Base-by-base conservation (phyloP, 2,888 invertebrate genomes). In the Leuctra nigra region DNA sequence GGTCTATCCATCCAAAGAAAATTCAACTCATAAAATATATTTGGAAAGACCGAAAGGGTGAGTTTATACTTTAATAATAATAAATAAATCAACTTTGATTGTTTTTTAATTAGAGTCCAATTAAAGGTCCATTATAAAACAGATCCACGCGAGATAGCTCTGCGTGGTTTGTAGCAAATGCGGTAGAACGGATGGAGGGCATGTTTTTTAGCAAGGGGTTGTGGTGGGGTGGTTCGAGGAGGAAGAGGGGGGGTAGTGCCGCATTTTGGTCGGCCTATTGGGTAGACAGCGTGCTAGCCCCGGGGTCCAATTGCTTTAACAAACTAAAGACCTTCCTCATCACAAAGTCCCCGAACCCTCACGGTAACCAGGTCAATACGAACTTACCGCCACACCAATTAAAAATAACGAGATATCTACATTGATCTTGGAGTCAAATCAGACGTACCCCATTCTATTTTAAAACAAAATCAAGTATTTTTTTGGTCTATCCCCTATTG, bases 1-100 rank as follows among this genome's bases (percentile, higher is more conserved):
- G n/a, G 60, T 60, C 13, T 54, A 60, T 18, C 60, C 60, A 6
- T 54, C 57, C 44, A 55, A 58, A 33, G 25, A 52, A 7, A 23
- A 55, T 18, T 41, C 46, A 14, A 46, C 50, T 20, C 35, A 33
- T 13, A 50, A 33, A 29, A 50, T 20, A 18, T 50, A 33, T 33
- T 33, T 50, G 20, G 20, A 50, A 16, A 50, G n/a, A 3, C 2
- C 16, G 20, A 33, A 16, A 16, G 13, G 11, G 50, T 50, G 16
- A 50, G 25, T 29, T 11, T 4, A 20, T 41, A 41, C 4, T 38
- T 38, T 11, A 41, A 41, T 16, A 14, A 20, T 16, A 18, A 38
- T 11, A 29, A 29, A 29, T 29, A 29, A 41, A 41, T 18, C 4
- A 6, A 29, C 7, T 29, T 29, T 11, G 29, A 29, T 6, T 14